Conservation (phyloP, 2,888 invertebrate genomes). For the Agonum fuliginosum region DNA sequence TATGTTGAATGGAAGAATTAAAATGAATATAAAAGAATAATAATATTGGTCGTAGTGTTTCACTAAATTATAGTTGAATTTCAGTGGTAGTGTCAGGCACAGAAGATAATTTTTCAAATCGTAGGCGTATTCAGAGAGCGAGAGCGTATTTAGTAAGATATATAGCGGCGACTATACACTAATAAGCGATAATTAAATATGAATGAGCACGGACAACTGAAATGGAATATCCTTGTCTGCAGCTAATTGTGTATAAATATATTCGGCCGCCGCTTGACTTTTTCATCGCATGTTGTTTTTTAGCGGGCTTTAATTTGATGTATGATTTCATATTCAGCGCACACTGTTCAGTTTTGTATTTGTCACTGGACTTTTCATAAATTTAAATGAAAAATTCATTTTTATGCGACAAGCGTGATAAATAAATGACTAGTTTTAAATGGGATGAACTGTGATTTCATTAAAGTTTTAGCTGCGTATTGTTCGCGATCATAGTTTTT, state of each 20-base stretch:
- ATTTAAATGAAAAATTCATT: slow-evolving; percentile 59
- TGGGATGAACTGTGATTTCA: slow-evolving; percentile 56
- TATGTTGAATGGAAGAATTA: neutral
- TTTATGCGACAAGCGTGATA: slow-evolving; percentile 58
- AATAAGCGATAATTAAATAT: slow-evolving; percentile 58
- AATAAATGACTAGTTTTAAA: slow-evolving; percentile 58
- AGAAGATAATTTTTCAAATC: slow-evolving; percentile 15
- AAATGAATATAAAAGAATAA: neutral
- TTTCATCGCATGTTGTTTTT: slow-evolving; percentile 50
- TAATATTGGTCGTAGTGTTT: slow-evolving; percentile 1
- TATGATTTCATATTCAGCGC: slow-evolving; percentile 57
- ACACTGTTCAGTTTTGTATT: slow-evolving; percentile 55
- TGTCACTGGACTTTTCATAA: slow-evolving; percentile 58
- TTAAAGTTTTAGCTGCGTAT: slow-evolving; percentile 52
- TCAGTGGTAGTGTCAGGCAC: slow-evolving; percentile 1
- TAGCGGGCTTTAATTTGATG: slow-evolving; percentile 54
- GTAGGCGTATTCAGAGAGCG: slow-evolving; percentile 2
- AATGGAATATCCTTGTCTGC: slow-evolving; percentile 58
- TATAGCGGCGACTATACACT: slow-evolving; percentile 37
- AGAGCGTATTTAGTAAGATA: slow-evolving; percentile 32
- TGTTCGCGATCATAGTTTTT: slow-evolving; percentile 47
- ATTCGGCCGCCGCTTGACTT: slow-evolving; percentile 42
- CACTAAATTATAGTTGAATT: slow-evolving; percentile 1
- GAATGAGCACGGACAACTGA: slow-evolving; percentile 48
- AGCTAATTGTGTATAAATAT: slow-evolving; percentile 58